These are phyloP conservation scores for Melanotaenia boesemani DNA, from an alignment of 2,797 vertebrate genomes.

Conservation along the genomic window DNA sequence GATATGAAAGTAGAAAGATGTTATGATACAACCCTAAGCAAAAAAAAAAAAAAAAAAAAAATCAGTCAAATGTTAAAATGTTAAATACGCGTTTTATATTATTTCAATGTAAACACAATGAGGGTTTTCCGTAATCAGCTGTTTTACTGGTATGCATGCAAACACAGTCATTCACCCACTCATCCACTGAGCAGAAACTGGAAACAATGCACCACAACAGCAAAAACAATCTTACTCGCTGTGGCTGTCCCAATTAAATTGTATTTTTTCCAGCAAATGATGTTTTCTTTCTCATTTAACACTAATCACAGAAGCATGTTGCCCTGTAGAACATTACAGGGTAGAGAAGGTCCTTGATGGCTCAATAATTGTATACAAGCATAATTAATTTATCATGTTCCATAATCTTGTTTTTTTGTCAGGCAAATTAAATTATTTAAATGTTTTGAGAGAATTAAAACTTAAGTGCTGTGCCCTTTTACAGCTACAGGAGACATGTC, in stretches of 20 bases:
- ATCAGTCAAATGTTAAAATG: neutral
- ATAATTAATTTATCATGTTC: constrained; percentile 35
- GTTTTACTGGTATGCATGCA: neutral
- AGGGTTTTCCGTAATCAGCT: neutral
- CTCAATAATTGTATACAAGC: constrained; percentile 23
- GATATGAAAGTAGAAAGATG: neutral
- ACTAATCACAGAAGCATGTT: constrained; percentile 31
- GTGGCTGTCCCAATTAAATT: constrained; percentile 44
- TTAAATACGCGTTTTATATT: neutral
- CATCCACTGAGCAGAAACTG: constrained; percentile 27
- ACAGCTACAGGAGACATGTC: constrained; percentile 39
- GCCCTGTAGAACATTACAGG: constrained; percentile 42
- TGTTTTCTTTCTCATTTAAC: constrained; percentile 35
- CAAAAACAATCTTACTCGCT: constrained; percentile 20
- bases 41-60: neutral
- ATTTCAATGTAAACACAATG: neutral
- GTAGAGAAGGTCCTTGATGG: constrained; percentile 22
- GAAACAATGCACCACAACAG: constrained; percentile 39
- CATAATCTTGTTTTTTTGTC: constrained; percentile 14
- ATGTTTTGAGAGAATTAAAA: constrained; percentile 44
- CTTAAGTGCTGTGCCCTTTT: constrained; percentile 48
- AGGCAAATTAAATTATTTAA: constrained; percentile 21
- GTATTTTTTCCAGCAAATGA: constrained; percentile 26
- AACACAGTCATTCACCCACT: constrained; percentile 31
- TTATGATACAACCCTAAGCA: neutral